Evolutionary conservation across 92 coral and sea anemone genomes (phyloP), one percentile per base, ranked within the genome.

Genomic region (Meandrina meandrites): DNA sequence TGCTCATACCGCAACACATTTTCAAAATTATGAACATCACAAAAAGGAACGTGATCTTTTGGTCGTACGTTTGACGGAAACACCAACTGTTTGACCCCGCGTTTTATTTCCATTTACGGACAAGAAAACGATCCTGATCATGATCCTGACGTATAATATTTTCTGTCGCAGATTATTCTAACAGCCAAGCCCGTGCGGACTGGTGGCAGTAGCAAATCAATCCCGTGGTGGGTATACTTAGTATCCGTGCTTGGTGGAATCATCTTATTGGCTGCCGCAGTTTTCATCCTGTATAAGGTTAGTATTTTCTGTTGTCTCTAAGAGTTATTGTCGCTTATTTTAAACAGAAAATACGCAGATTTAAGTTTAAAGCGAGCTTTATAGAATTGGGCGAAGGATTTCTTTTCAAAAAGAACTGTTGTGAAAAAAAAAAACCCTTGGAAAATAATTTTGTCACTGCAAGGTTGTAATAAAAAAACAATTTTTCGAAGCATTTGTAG

Each of bases 221-320:
- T 81, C 16, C 93, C 92, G 15, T 92, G 94, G 94, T 92, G 94
- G 94, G 87, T 92, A 30, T 79, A 72, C 35, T 47, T 92, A 24
- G 85, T 92, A 45, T 91, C 94, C 0, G 92, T 56, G 15, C 79
- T 92, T 4, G 94, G 92, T 11, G 94, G 92, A 24, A 72, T 92
- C 50, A 56, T 87, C 40, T 85, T 92, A 57, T 89, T 92, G 27
- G 92, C 89, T 64, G 78, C 51, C 2, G 92, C 91, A 28, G 76
- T 81, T 30, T 54, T 78, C 15, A 40, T 90, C 31, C 84, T 92
- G 53, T 92, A 92, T 28, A 92, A 89, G 94, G 94, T 92, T 77
- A 35, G 82, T 83, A 45, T 53, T 35, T 42, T 27, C 0, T 16
- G 71, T 12, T 60, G 30, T 60, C 68, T 60, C 31, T 24, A 5